phyloP scores from a whole-genome alignment of 2,113 vertebrate species.

The Microtus montanus region DNA sequence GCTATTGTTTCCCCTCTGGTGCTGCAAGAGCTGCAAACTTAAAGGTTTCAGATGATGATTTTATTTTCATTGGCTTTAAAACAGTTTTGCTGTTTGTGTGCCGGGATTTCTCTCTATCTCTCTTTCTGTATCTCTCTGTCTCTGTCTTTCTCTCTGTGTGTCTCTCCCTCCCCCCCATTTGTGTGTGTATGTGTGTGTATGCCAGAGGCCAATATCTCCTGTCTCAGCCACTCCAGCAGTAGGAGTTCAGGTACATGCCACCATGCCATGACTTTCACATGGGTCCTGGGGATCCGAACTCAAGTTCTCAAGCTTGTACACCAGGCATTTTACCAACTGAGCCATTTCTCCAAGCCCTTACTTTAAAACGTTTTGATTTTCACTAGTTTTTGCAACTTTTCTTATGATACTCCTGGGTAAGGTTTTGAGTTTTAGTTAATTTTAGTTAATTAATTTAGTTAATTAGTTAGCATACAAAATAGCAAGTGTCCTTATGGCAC shows the following conservation, averaged over 20 bases:
- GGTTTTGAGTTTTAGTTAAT: background rate
- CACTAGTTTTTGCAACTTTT: background rate
- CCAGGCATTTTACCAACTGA: background rate
- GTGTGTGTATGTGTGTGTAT: background rate
- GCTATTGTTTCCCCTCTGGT: background rate
- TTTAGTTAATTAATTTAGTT: background rate
- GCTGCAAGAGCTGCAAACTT: background rate
- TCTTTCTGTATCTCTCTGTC: too few species aligned
- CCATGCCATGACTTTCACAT: background rate
- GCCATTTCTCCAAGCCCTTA: background rate
- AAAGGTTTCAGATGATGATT: background rate
- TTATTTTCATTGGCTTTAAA: background rate
- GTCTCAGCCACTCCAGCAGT: background rate
- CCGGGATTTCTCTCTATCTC: background rate
- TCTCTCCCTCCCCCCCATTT: accelerated
- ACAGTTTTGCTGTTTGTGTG: background rate
- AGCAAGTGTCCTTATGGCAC: background rate
- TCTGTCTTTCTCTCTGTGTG: too few species aligned
- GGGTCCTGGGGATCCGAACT: background rate
- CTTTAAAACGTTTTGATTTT: conserved; percentile 7
- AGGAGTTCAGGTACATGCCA: background rate
- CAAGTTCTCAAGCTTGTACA: background rate
- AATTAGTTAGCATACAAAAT: background rate
- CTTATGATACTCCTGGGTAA: background rate
- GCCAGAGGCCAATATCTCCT: background rate